Base-by-base conservation (phyloP, 2,888 invertebrate genomes). In the Syritta pipiens region DNA sequence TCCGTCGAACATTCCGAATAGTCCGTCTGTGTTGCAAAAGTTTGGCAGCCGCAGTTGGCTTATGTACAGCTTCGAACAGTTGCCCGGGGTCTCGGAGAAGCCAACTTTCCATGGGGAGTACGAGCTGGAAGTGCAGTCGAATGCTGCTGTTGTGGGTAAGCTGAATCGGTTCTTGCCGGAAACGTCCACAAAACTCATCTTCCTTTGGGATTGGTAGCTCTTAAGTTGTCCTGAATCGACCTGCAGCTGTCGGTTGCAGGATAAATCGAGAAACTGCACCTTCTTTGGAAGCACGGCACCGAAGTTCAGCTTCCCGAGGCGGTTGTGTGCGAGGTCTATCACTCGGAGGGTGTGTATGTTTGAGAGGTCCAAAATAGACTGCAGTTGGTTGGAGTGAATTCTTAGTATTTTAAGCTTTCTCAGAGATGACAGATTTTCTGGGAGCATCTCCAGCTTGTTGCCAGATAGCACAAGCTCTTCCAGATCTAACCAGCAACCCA, bases 391-490 rank as follows among this genome's bases (percentile, higher is more conserved):
- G 0, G 95, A 95, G 88, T 96, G 96, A 3, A 96, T 93, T 83
- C 96, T 90, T 53, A 96, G 90, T 10, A 96, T 92, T 83, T 92
- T 91, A 22, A 96, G 90, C 84, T 94, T 93, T 75, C 91, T 91
- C 60, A 96, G 87, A 82, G 91, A 91, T 7, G 94, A 93, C 71
- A 96, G 91, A 85, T 93, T 93, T 82, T 94, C 94, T 0, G 96
- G 96, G 60, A 96, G 90, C 84, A 91, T 92, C 28, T 93, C 91
- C 57, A 96, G 90, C 84, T 93, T 92, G 85, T 96, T 96, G 26
- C 96, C 96, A 1, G 96, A 96, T 46, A 96, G 85, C 1, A 96
- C 93, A 26, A 96, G 87, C 85, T 96, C 96, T 89, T 96, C 95
- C 81, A 96, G 90, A 82, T 94, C 93, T 1, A 91, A 90, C 95